Conservation (phyloP, 2,113 vertebrate species). For the Bufo gargarizans region DNA sequence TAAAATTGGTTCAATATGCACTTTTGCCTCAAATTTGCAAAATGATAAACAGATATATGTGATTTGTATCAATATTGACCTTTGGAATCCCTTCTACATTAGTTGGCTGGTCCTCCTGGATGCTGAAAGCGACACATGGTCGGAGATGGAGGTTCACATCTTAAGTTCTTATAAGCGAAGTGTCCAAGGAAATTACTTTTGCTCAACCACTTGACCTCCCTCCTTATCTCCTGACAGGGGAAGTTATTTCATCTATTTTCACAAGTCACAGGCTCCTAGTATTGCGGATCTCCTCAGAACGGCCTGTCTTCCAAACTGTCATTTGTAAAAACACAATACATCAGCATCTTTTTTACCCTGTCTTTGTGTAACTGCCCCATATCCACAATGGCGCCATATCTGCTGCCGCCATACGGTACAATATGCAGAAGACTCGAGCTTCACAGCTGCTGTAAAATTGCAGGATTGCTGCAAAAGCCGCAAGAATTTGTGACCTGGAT, state of each 20-base stretch:
- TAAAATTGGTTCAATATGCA: not conserved
- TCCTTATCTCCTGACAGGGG: not conserved
- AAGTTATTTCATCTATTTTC: conserved; percentile 5
- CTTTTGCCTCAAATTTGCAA: no score
- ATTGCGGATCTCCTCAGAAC: not conserved
- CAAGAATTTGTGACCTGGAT: no score
- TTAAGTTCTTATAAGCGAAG: not conserved
- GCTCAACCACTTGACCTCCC: not conserved
- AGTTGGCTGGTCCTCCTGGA: no score
- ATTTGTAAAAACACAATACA: no score
- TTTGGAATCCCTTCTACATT: not conserved
- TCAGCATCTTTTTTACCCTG: no score
- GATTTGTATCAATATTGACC: not conserved
- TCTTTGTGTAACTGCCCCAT: no score
- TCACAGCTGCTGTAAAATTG: no score
- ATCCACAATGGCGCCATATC: no score
- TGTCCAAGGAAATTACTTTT: conserved; percentile 1
- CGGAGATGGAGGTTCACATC: not conserved
- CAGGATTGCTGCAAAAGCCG: no score
- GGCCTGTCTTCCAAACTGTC: no score
- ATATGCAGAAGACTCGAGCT: no score
- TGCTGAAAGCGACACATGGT: not conserved
- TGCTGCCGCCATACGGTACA: no score
- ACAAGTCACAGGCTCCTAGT: not conserved
- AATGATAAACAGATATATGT: not conserved